These are phyloP conservation scores for Helleia helle DNA, from an alignment of 2,888 invertebrate genomes.

Conservation along the genomic window DNA sequence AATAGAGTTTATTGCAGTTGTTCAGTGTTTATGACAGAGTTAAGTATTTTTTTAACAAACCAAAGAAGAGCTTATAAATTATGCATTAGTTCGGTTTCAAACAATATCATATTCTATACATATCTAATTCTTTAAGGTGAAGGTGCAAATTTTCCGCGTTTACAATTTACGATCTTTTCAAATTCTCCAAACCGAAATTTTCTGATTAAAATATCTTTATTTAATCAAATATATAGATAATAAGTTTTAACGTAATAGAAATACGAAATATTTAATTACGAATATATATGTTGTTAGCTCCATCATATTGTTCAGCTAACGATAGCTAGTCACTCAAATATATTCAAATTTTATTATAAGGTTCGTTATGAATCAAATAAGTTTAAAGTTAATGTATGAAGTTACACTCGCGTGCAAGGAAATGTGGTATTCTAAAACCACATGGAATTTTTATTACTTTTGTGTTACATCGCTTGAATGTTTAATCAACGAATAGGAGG, in stretches of 20 bases:
- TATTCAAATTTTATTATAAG: no score
- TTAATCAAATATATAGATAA: background rate
- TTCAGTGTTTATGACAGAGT: background rate
- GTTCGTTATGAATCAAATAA: no score
- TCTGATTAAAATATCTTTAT: background rate
- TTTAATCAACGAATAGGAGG: background rate
- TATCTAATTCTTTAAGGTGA: background rate
- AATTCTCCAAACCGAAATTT: no score
- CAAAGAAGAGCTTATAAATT: conserved; percentile 1
- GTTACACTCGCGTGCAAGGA: background rate
- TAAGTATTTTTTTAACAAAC: conserved; percentile 2
- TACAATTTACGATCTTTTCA: no score
- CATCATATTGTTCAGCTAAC: background rate
- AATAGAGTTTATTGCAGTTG: conserved; percentile 1
- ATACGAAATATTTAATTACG: background rate
- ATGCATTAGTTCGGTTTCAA: background rate
- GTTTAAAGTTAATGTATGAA: no score
- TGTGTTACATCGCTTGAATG: background rate
- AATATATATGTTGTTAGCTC: background rate
- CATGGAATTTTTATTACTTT: background rate
- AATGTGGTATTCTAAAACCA: background rate
- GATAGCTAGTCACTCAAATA: no score
- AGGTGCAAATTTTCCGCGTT: no score
- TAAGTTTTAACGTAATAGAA: background rate
- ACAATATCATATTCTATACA: background rate